Conservation (phyloP, 2,113 vertebrate genomes). For the Ictalurus furcatus region DNA sequence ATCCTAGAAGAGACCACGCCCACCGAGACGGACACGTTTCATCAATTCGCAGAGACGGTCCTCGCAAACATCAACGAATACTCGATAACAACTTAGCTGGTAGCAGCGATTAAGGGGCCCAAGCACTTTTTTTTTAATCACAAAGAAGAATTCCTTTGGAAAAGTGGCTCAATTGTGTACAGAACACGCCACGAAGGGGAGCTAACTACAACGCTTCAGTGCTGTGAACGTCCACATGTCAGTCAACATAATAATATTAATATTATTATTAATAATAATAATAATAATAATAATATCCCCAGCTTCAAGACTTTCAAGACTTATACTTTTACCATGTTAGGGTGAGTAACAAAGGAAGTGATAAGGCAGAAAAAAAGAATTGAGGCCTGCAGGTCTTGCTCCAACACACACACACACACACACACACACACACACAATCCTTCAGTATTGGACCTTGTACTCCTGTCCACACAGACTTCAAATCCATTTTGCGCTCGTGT, state of each 20-base stretch:
- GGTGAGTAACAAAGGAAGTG: not conserved
- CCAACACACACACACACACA: constrained; percentile 22
- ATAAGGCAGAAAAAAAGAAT: not conserved
- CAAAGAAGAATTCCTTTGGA: not conserved
- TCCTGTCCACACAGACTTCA: constrained; percentile 51
- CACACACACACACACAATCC: constrained; percentile 14
- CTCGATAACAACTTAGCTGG: not conserved
- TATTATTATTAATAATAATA: not conserved
- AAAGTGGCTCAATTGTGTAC: not conserved
- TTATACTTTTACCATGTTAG: not conserved
- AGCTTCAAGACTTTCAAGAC: not conserved
- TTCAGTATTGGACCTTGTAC: constrained; percentile 34
- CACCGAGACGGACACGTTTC: not conserved
- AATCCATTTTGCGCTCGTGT: constrained; percentile 59
- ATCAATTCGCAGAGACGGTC: not conserved
- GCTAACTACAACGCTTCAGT: not conserved
- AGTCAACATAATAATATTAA: too few relatives aligned
- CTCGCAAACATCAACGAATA: not conserved
- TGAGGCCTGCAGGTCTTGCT: not conserved
- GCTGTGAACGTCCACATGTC: too few relatives aligned
- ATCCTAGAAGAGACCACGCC: not conserved
- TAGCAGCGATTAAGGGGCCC: not conserved
- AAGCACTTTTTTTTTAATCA: not conserved
- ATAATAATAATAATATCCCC: not conserved
- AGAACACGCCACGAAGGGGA: not conserved